Base-by-base conservation (phyloP, 2,888 invertebrate genomes). In the Phasia obesa region DNA sequence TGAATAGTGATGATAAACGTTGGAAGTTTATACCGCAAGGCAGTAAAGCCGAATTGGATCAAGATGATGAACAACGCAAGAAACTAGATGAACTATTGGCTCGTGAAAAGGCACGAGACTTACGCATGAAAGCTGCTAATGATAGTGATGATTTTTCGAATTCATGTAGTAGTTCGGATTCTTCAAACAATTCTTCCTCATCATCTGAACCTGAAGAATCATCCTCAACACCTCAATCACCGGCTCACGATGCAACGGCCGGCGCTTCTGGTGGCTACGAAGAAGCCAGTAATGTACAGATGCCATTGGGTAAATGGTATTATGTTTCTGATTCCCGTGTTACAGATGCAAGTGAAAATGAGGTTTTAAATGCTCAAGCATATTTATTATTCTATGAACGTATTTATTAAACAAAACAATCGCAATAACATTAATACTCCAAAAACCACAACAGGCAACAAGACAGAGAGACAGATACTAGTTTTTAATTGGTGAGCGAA, bases 301-400 rank as follows among this genome's bases (percentile, higher is more conserved):
- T 94, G 5, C 93, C 95, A 1, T 91, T 93, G 1, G 97, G 97
- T 13, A 95, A 94, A 88, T 99, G 99, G 99, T 99, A 96, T 92
- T 96, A 96, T 90, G 95, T 98, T 64, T 98, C 98, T 76, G 99
- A 99, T 92, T 96, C 96, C 78, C 94, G 95, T 88, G 97, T 98
- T 0, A 93, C 94, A 47, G 96, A 97, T 90, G 95, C 96, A 25
- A 93, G 93, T 75, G 96, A 97, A 91, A 94, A 94, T 2, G 93
- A 94, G 85, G 98, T 98, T 78, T 93, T 98, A 57, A 93, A 93
- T 86, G 95, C 96, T 80, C 97, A 99, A 92, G 99, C 99, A 17
- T 99, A 99, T 92, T 93, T 99, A 67, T 93, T 99, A 47, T 99
- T 99, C 92, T 99, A 99, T 91, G 98, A 99, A 92, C 94, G 98